Evolutionary conservation across 2,888 invertebrate species (phyloP).

Genomic region (Leucoptera coffeella): DNA sequence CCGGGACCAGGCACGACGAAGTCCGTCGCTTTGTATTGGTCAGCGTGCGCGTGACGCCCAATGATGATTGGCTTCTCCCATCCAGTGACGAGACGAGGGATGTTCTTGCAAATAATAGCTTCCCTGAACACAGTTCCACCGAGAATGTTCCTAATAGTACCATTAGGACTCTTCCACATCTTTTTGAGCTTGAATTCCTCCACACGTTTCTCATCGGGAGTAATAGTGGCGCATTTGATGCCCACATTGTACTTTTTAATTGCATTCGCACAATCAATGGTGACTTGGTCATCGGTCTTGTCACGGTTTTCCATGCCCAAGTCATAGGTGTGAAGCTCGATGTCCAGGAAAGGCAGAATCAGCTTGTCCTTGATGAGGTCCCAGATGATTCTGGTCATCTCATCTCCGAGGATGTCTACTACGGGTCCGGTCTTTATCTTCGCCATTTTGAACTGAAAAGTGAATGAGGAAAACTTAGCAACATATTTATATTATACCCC

Average conservation of each 20-base stretch:
- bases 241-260: constrained; percentile 97
- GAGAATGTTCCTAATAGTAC: constrained; percentile 81
- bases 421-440: constrained; percentile 81
- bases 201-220: constrained; percentile 94
- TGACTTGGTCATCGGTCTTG: constrained; percentile 90
- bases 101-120: constrained; percentile 85
- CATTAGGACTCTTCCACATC: constrained; percentile 90
- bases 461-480: too few relatives aligned
- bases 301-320: constrained; percentile 94
- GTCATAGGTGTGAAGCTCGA: constrained; percentile 90
- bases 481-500: too few relatives aligned
- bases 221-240: constrained; percentile 98
- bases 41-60: constrained; percentile 96
- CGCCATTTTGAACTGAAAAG: too few relatives aligned
- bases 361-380: constrained; percentile 95
- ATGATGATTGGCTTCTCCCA: constrained; percentile 98
- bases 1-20: constrained; percentile 91
- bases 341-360: constrained; percentile 91
- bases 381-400: constrained; percentile 98
- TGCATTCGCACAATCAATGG: constrained; percentile 94
- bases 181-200: constrained; percentile 82
- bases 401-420: constrained; percentile 90
- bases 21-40: constrained; percentile 96
- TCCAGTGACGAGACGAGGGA: constrained; percentile 88
- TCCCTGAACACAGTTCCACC: constrained; percentile 82